Evolutionary conservation across 1,140 invertebrate genomes (phyloP).

Genomic region (Bradysia coprophila): DNA sequence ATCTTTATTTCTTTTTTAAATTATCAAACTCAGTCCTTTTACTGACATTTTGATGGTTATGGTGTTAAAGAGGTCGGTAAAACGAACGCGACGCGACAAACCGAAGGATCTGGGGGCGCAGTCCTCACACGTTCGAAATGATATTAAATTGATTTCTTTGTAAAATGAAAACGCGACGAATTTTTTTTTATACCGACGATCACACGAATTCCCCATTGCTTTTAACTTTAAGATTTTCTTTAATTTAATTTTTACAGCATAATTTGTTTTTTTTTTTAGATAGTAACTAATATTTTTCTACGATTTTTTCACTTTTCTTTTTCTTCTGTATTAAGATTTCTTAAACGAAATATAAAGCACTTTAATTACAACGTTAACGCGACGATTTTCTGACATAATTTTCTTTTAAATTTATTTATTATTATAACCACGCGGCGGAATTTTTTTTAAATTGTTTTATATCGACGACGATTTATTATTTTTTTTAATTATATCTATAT

Average conservation of each 20-base stretch:
- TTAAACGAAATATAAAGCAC: background rate
- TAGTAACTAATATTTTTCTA: background rate
- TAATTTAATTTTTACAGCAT: background rate
- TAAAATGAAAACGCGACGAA: background rate
- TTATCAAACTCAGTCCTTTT: too few species aligned
- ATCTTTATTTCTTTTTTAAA: too few species aligned
- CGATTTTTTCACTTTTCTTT: background rate
- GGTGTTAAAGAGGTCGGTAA: background rate
- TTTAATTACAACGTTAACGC: background rate
- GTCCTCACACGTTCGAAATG: too few species aligned
- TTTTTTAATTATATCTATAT: too few species aligned
- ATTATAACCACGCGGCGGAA: background rate
- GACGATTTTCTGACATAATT: background rate
- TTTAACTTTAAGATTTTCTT: background rate
- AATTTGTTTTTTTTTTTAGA: background rate
- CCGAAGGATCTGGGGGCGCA: background rate
- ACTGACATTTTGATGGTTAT: too few species aligned
- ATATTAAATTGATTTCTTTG: too few species aligned
- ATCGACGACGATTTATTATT: background rate
- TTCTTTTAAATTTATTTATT: too few species aligned
- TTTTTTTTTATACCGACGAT: background rate
- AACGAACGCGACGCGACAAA: background rate
- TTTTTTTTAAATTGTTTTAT: background rate
- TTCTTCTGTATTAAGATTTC: background rate
- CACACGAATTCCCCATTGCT: background rate